phyloP scores from a whole-genome alignment of 2,888 invertebrate genomes.

The Phyto melanocephala region DNA sequence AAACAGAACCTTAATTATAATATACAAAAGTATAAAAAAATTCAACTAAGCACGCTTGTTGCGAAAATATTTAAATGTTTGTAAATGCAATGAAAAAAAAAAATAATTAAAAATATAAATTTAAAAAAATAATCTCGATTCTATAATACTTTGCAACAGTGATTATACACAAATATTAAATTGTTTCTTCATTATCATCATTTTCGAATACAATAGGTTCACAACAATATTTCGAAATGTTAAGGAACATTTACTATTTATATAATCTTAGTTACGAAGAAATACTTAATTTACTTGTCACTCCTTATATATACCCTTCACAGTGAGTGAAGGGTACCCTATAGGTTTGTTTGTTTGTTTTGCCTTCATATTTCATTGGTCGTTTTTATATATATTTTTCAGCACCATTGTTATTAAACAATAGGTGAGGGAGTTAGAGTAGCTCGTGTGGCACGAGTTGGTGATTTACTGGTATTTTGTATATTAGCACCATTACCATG shows the following conservation, averaged over 20 bases:
- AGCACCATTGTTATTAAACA: no score
- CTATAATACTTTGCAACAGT: slow-evolving; percentile 51
- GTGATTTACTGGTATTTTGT: slow-evolving; percentile 72
- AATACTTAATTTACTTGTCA: background rate
- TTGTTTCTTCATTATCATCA: slow-evolving; percentile 11
- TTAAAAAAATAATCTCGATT: slow-evolving; percentile 37
- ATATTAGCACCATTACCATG: slow-evolving; percentile 80
- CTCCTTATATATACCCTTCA: background rate
- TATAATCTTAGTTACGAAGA: background rate
- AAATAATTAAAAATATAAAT: background rate
- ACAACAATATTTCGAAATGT: slow-evolving; percentile 39
- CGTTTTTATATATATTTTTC: slow-evolving; percentile 25
- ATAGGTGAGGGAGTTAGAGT: slow-evolving; percentile 76
- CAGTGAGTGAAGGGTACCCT: no score
- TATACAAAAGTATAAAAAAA: slow-evolving; percentile 31
- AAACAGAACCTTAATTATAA: slow-evolving; percentile 17
- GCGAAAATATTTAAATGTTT: background rate
- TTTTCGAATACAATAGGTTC: slow-evolving; percentile 29
- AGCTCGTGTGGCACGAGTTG: slow-evolving; percentile 74
- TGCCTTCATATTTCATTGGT: background rate
- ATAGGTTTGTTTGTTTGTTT: no score
- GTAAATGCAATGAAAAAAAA: background rate
- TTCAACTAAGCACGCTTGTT: slow-evolving; percentile 33
- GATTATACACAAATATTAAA: slow-evolving; percentile 40
- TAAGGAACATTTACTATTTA: slow-evolving; percentile 50